Evolutionary conservation across 2,888 invertebrate species (phyloP), one percentile per base, ranked within the genome.

Genomic region (Dorcus parallelipipedus): DNA sequence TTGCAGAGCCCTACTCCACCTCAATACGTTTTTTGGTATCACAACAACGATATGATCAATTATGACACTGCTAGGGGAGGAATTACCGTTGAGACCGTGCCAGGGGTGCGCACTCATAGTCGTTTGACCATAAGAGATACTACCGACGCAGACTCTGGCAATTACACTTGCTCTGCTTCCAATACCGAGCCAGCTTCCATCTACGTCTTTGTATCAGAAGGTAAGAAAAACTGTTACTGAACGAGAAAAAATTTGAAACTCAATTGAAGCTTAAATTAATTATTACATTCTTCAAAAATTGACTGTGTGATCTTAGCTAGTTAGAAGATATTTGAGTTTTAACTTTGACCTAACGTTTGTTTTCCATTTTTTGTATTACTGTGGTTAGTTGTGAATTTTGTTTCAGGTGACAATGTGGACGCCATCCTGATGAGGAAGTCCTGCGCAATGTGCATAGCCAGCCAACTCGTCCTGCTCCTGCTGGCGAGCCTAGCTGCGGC

Each of bases 1-100:
- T 50, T 85, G 3, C 84, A 93, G 91, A 93, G 93, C 77, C 94
- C 94, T 55, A 91, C 89, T 74, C 94, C 93, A 68, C 94, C 94
- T 66, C 93, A 93, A 81, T 95, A 93, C 83, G 93, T 95, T 75
- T 94, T 94, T 83, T 95, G 95, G 95, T 94, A 91, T 82, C 94
- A 94, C 83, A 93, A 95, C 82, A 90, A 90, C 79, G 89, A 91
- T 75, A 93, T 95, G 89, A 93, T 95, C 82, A 95, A 94, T 84
- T 94, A 93, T 81, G 93, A 94, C 80, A 89, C 86, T 71, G 83
- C 89, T 70, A 86, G 93, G 73, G 89, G 92, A 67, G 88, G 87
- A 67, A 91, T 93, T 67, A 84, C 84, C 67, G 93, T 95, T 73
- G 86, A 88, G 76, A 93, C 93, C 66, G 89, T 89, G 78, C 91